Evolutionary conservation across 2,888 invertebrate species (phyloP), one percentile per base, ranked within the genome.

Genomic region (Athetis lepigone): DNA sequence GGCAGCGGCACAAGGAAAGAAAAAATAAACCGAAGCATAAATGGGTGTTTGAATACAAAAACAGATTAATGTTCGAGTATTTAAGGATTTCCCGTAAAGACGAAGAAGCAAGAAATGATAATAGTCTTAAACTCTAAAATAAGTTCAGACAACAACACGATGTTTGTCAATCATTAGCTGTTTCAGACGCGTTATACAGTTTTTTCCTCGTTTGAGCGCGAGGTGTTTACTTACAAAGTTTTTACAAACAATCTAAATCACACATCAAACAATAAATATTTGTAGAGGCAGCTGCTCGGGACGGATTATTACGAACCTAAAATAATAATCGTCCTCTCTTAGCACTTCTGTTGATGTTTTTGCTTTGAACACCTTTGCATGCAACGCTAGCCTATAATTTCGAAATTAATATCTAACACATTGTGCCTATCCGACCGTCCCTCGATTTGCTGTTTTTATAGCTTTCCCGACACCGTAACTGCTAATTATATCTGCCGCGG

Each of bases 401-500:
- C 75, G 83, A 86, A 91, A 95, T 94, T 94, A 93, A 95, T 93
- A 93, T 93, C 92, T 92, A 93, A 94, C 94, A 95, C 93, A 93
- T 93, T 94, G 92, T 91, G 92, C 85, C 92, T 92, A 91, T 92
- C 92, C 89, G 88, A 84, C 84, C 85, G 88, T 87, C 89, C 89
- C 87, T 91, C 86, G 87, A 90, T 91, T 92, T 88, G 89, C 90
- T 82, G 91, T 93, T 93, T 92, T 91, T 90, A 90, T 91, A 82
- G 88, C 88, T 87, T 90, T 88, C 83, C 89, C 83, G 89, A 91
- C 92, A 92, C 90, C 89, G 85, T 88, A 90, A 88, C 91, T 87
- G 88, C 86, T 90, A 90, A 92, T 92, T 91, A 91, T 91, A 87
- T 87, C 75, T 82, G 85, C 84, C 81, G 82, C 84, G 85, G 86